Conservation (phyloP, 1,140 invertebrate species). For the Tachypleus tridentatus region DNA sequence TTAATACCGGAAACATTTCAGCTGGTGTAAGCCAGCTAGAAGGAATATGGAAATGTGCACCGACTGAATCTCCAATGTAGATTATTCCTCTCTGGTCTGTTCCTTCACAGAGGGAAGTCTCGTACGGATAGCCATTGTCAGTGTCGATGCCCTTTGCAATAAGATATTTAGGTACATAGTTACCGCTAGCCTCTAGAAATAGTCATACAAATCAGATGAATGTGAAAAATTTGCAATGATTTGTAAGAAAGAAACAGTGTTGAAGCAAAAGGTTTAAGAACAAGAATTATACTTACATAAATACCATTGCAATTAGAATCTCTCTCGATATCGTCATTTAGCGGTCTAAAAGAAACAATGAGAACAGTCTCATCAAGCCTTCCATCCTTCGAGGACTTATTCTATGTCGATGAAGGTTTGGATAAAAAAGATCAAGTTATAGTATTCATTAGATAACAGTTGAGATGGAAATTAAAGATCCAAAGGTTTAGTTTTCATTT, state of each 20-base stretch:
- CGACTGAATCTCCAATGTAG: slow-evolving; percentile 42
- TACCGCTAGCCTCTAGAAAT: no score
- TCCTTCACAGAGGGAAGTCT: slow-evolving; percentile 34
- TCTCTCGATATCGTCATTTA: slow-evolving; percentile 28
- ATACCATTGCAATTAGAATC: slow-evolving; percentile 43
- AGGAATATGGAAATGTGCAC: slow-evolving; percentile 43
- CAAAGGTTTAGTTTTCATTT: no score
- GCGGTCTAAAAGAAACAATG: slow-evolving; percentile 18
- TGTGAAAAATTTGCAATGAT: no score
- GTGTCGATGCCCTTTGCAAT: slow-evolving; percentile 30
- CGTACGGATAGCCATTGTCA: slow-evolving; percentile 31
- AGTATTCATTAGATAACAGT: no score
- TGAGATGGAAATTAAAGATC: no score
- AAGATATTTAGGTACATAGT: no score
- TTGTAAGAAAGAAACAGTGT: no score
- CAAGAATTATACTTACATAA: slow-evolving; percentile 27
- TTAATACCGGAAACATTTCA: slow-evolving; percentile 28
- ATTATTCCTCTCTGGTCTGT: slow-evolving; percentile 33
- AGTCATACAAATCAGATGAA: no score
- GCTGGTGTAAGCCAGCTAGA: slow-evolving; percentile 37
- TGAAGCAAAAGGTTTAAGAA: no score
- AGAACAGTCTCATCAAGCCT: not conserved
- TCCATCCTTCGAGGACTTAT: not conserved
- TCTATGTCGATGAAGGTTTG: no score
- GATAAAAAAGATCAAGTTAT: no score